A percentile compares a stretch with the other conserved stretches of the same genome.
phyloP scores from a whole-genome alignment of 53 echinoderm and acorn worm species.

The Glandiceps talaboti region DNA sequence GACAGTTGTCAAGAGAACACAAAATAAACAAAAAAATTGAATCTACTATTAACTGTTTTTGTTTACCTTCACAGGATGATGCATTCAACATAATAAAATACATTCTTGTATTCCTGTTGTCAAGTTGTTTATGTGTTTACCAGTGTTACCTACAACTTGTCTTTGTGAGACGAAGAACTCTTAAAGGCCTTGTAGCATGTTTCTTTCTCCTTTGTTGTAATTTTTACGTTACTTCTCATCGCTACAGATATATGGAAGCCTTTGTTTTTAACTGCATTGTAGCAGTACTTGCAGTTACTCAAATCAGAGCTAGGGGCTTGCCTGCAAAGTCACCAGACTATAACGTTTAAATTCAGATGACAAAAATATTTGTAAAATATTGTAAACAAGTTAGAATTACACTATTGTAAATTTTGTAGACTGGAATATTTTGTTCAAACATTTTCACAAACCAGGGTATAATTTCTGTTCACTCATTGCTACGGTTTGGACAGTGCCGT shows the following conservation, averaged over 20 bases:
- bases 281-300: background rate
- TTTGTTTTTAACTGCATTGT: background rate
- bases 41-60: too few relatives aligned
- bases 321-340: background rate
- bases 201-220: background rate
- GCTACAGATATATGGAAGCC: background rate
- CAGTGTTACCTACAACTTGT: conserved; percentile 29
- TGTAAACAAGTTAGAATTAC: too few relatives aligned
- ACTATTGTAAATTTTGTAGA: too few relatives aligned
- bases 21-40: too few relatives aligned
- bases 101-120: conserved; percentile 25
- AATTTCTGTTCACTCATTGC: too few relatives aligned
- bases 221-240: background rate
- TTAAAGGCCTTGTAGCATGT: conserved; percentile 24
- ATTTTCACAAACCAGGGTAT: too few relatives aligned
- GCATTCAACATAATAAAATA: conserved; percentile 1
- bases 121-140: conserved; percentile 19
- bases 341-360: too few relatives aligned
- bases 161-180: conserved; percentile 20
- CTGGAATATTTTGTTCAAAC: too few relatives aligned
- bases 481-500: too few relatives aligned
- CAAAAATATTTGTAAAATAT: too few relatives aligned
- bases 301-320: background rate
- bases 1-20: too few relatives aligned
- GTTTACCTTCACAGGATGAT: conserved; percentile 32